These are phyloP conservation scores for Actias luna DNA, from an alignment of 2,888 invertebrate genomes.

Conservation along the genomic window DNA sequence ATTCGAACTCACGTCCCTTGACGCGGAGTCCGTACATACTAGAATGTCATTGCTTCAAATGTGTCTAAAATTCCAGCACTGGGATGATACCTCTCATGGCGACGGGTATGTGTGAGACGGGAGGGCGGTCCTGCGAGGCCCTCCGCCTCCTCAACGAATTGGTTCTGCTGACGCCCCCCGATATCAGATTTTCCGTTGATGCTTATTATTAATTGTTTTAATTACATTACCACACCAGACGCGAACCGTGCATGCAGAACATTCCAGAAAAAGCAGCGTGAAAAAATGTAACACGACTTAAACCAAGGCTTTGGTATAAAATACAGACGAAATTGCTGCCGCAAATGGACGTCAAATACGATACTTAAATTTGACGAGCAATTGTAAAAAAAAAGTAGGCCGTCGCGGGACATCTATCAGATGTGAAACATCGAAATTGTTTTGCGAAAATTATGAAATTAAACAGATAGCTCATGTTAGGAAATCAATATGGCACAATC, in stretches of 20 bases:
- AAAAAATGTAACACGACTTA: slow-evolving; percentile 26
- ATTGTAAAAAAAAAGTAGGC: no score
- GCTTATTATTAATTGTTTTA: slow-evolving; percentile 41
- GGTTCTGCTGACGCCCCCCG: slow-evolving; percentile 57
- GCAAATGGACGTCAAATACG: neutral
- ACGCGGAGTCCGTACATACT: neutral
- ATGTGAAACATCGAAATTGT: no score
- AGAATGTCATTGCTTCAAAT: neutral
- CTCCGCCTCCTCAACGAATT: slow-evolving; percentile 62
- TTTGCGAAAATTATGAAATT: no score
- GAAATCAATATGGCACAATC: no score
- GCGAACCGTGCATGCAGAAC: neutral
- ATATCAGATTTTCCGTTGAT: slow-evolving; percentile 68
- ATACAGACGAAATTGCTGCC: no score
- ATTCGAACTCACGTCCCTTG: neutral
- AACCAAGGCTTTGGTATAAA: no score
- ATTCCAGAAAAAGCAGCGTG: slow-evolving; percentile 42
- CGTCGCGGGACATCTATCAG: no score
- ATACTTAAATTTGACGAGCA: neutral
- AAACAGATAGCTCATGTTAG: no score
- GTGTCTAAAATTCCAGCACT: neutral
- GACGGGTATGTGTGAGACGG: slow-evolving; percentile 72
- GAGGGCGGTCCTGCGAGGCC: slow-evolving; percentile 72
- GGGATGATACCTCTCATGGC: slow-evolving; percentile 68
- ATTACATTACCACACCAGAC: neutral